phyloP scores from a whole-genome alignment of 35 echinoderm and acorn worm genomes.

The Hemicentrotus pulcherrimus region DNA sequence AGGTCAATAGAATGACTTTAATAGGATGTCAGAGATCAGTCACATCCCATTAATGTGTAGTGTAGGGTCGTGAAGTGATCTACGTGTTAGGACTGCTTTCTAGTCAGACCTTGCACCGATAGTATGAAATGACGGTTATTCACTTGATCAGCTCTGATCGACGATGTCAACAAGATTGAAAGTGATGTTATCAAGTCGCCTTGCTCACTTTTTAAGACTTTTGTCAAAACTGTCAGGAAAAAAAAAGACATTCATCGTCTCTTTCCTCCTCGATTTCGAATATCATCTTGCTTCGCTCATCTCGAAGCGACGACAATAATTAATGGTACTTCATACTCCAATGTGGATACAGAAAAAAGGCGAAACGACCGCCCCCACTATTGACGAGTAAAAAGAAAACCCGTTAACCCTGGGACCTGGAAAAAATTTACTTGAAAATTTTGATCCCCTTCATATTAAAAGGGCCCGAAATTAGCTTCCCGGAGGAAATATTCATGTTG shows the following conservation, averaged over 20 bases:
- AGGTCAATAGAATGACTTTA: neutral
- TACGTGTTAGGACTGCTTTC: neutral
- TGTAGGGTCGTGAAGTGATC: neutral
- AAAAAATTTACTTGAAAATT: too few relatives aligned
- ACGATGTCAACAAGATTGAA: slow-evolving; percentile 17
- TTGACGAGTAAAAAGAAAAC: too few relatives aligned
- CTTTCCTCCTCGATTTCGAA: neutral
- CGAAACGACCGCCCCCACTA: too few relatives aligned
- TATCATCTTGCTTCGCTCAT: neutral
- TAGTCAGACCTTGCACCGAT: neutral
- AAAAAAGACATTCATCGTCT: neutral
- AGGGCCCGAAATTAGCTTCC: too few relatives aligned
- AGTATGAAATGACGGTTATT: neutral
- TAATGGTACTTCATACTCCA: too few relatives aligned
- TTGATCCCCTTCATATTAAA: too few relatives aligned
- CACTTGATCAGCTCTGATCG: neutral
- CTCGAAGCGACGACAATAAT: too few relatives aligned
- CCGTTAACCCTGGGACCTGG: too few relatives aligned
- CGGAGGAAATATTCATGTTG: too few relatives aligned
- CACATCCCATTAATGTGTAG: neutral
- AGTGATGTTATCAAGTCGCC: neutral
- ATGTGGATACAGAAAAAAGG: too few relatives aligned
- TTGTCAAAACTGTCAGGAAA: neutral
- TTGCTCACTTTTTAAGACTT: neutral
- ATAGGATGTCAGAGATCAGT: neutral